These are phyloP conservation scores for Bembecia ichneumoniformis DNA, from an alignment of 2,888 invertebrate genomes.

Conservation along the genomic window DNA sequence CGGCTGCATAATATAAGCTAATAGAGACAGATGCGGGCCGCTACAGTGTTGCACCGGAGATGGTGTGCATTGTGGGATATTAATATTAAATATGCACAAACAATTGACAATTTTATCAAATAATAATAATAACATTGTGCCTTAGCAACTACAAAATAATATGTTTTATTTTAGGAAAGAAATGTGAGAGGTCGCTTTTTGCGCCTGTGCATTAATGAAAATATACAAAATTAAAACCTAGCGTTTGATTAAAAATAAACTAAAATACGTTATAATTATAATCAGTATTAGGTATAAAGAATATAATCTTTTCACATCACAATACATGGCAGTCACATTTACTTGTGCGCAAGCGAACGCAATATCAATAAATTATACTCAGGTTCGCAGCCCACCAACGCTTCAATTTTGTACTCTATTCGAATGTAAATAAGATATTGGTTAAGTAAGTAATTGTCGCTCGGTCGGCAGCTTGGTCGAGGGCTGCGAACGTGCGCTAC, in stretches of 20 bases:
- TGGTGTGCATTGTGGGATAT: no score
- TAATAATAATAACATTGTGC: background rate
- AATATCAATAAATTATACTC: background rate
- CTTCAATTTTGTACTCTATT: no score
- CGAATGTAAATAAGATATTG: no score
- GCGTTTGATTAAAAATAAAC: conserved; percentile 19
- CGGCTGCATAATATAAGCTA: no score
- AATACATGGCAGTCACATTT: conserved; percentile 22
- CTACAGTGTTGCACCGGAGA: no score
- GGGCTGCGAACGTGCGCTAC: no score
- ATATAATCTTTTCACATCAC: conserved; percentile 17
- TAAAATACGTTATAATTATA: conserved; percentile 7
- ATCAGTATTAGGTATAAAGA: conserved; percentile 16
- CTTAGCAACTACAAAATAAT: conserved; percentile 1
- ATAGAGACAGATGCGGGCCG: no score
- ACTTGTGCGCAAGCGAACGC: background rate
- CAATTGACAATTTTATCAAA: background rate
- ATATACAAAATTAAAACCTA: conserved; percentile 20
- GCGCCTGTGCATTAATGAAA: background rate
- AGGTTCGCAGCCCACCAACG: no score
- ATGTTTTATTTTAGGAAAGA: background rate
- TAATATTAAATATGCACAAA: background rate
- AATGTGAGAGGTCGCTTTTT: no score
- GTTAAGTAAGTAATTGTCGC: no score
- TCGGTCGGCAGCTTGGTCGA: no score